Evolutionary conservation across 2,797 vertebrate species (phyloP).

Genomic region (Numenius phaeopus): DNA sequence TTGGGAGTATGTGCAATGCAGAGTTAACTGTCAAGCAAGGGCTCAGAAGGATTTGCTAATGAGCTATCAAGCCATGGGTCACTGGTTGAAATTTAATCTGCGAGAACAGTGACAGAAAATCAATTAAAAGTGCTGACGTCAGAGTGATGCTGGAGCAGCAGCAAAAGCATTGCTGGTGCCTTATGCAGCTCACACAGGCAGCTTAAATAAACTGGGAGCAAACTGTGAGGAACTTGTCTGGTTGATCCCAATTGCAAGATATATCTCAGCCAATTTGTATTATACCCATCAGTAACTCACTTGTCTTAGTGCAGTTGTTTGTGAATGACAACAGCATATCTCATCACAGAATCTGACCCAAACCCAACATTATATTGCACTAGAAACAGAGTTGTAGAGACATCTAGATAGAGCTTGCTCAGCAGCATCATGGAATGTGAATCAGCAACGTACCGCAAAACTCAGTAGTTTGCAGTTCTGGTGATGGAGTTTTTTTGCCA

Average conservation of each 20-base stretch:
- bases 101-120: conserved; percentile 56
- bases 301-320: neutral
- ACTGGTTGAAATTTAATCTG: conserved; percentile 55
- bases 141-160: neutral
- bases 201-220: neutral
- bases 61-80: conserved; percentile 47
- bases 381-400: neutral
- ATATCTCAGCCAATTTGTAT: neutral
- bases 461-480: neutral
- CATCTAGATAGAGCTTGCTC: neutral
- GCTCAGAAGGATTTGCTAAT: conserved; percentile 53
- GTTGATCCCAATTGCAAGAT: neutral
- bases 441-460: neutral
- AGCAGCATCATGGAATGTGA: neutral
- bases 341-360: neutral
- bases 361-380: neutral
- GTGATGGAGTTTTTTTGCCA: neutral
- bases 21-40: conserved; percentile 22
- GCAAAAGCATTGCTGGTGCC: rapidly evolving
- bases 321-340: neutral
- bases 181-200: neutral
- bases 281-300: neutral
- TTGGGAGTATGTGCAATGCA: neutral
- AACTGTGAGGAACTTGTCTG: neutral
- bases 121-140: conserved; percentile 29